Conservation (phyloP, 2,888 invertebrate species). For the Tuta absoluta region DNA sequence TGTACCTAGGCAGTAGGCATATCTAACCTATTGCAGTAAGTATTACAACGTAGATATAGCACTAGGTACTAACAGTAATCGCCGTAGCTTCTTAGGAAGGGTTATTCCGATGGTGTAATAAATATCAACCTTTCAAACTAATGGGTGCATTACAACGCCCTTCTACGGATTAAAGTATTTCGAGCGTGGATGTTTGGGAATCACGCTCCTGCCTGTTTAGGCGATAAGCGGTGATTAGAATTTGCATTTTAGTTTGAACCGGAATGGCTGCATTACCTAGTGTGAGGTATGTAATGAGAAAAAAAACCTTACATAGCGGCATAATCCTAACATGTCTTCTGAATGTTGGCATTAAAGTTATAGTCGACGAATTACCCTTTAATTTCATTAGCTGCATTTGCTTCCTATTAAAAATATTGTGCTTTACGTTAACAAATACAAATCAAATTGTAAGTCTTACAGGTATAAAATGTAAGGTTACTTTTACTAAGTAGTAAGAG, state of each 20-base stretch:
- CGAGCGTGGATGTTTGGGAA: not conserved
- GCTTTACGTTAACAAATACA: too few species aligned
- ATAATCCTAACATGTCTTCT: too few species aligned
- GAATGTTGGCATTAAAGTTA: too few species aligned
- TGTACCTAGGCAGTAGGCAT: too few species aligned
- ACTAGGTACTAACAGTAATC: not conserved
- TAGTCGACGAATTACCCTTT: too few species aligned
- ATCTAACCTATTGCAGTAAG: too few species aligned
- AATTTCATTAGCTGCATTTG: too few species aligned
- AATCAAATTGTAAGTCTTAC: too few species aligned
- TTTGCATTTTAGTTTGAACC: slow-evolving; percentile 28
- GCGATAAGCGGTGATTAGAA: slow-evolving; percentile 56
- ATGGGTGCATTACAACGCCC: slow-evolving; percentile 45
- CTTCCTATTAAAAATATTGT: too few species aligned
- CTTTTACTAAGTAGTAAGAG: too few species aligned
- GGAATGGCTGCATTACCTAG: not conserved
- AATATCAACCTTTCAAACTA: slow-evolving; percentile 58
- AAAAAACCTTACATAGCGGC: too few species aligned
- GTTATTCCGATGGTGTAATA: slow-evolving; percentile 54
- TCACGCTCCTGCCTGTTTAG: slow-evolving; percentile 47
- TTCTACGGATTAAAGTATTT: slow-evolving; percentile 51
- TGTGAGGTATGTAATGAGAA: not conserved
- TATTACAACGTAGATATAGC: not conserved
- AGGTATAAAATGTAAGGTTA: too few species aligned
- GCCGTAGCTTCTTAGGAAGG: not conserved